phyloP scores from a whole-genome alignment of 1,140 invertebrate species.

The Temnothorax curvispinosus region DNA sequence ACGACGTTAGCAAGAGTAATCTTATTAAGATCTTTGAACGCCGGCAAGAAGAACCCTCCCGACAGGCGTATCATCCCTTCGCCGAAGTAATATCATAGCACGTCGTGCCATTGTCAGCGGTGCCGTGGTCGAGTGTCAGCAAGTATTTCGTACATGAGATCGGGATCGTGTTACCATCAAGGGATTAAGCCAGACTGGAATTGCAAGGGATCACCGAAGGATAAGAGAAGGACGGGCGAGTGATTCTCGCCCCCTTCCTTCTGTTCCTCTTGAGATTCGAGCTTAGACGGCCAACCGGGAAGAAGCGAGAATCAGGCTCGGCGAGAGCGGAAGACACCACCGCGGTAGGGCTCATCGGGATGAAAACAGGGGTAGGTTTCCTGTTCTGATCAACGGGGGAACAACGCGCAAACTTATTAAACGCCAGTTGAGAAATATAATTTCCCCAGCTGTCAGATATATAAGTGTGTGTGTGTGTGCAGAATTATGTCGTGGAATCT shows the following conservation, averaged over 20 bases:
- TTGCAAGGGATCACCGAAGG: conserved; percentile 68
- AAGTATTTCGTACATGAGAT: conserved; percentile 75
- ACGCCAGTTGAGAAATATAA: conserved; percentile 84
- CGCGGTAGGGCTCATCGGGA: conserved; percentile 60
- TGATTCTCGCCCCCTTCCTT: conserved; percentile 41
- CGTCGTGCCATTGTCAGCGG: conserved; percentile 64
- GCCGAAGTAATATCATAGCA: conserved; percentile 60
- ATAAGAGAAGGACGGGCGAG: conserved; percentile 64
- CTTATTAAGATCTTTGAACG: neutral
- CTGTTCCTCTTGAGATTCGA: conserved; percentile 45
- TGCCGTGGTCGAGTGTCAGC: conserved; percentile 72
- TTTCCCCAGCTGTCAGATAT: conserved; percentile 82
- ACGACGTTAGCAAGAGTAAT: neutral
- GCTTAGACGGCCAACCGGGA: conserved; percentile 29
- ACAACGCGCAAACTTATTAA: conserved; percentile 82
- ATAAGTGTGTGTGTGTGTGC: conserved; percentile 74
- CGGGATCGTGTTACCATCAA: conserved; percentile 79
- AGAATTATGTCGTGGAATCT: conserved; percentile 76
- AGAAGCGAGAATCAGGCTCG: conserved; percentile 17
- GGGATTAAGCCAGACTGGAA: conserved; percentile 77
- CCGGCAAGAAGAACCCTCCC: neutral
- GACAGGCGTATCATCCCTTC: conserved; percentile 29
- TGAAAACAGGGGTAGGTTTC: conserved; percentile 36
- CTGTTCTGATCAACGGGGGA: conserved; percentile 77
- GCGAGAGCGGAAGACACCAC: conserved; percentile 63